phyloP scores from a whole-genome alignment of 2,888 invertebrate genomes.

The Synanthedon formicaeformis region DNA sequence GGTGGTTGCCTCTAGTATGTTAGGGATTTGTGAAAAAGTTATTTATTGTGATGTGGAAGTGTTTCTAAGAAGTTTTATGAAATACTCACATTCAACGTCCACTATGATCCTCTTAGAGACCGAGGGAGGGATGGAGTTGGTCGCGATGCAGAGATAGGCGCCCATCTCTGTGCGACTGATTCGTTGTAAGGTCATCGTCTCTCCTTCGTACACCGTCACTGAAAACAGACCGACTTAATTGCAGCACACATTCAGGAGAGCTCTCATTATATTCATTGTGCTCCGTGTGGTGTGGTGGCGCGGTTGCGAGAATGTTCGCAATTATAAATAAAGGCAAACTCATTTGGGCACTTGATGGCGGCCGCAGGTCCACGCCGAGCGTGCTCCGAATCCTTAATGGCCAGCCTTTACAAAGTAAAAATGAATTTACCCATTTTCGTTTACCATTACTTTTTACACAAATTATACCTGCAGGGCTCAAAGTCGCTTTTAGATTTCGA shows the following conservation, averaged over 20 bases:
- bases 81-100: conserved; percentile 87
- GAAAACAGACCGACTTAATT: conserved; percentile 38
- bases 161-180: conserved; percentile 92
- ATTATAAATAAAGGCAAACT: conserved; percentile 46
- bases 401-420: background rate
- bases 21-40: no score
- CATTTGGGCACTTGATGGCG: conserved; percentile 41
- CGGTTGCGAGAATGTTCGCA: conserved; percentile 13
- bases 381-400: conserved; percentile 37
- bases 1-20: no score
- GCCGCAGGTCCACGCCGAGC: conserved; percentile 14
- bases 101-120: conserved; percentile 93
- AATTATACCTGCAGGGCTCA: background rate
- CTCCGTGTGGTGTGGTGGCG: conserved; percentile 5
- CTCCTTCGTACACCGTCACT: conserved; percentile 88
- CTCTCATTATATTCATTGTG: background rate
- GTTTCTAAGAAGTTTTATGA: background rate
- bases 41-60: no score
- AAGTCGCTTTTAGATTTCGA: background rate
- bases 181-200: conserved; percentile 85
- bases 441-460: background rate
- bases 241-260: conserved; percentile 2
- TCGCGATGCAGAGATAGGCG: conserved; percentile 84
- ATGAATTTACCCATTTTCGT: background rate
- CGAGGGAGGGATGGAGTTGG: conserved; percentile 90